Base-by-base conservation (phyloP, 2,113 vertebrate genomes). In the Lontra canadensis region DNA sequence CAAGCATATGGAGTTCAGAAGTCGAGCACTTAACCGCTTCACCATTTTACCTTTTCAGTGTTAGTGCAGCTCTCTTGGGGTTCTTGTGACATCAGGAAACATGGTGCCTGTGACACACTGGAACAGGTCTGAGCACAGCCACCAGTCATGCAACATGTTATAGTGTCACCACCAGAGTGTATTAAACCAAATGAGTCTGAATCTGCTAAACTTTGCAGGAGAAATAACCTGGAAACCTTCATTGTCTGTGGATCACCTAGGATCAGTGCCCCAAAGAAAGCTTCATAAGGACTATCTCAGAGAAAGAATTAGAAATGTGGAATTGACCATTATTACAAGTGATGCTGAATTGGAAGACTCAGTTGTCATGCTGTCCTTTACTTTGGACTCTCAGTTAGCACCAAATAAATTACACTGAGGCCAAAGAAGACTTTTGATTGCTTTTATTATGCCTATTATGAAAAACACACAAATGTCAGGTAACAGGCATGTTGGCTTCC, bases 31-130 rank as follows among this genome's bases (percentile, higher is more conserved):
- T 14, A 36, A 31, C 11, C 18, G 25, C 7, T 63, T 34, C 20
- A 12, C 36, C 29, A 4, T 0, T 0, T 26, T 11, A 36, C 36
- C 8, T 76, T 29, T 49, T 3, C 10, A 1, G 18, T 42, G 47
- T 21, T 34, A 23, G 15, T 6, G 1, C 5, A 82, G 6, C 7
- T 84, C 4, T 91, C 52, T 34, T 47, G 73, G 4, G 74, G 7
- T 47, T 47, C 74, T 31, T 47, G 6, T 31, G 42, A 31, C 25
- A 34, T 34, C 63, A 65, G 31, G 31, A 34, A 17, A 15, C 1
- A 3, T 65, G 31, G 63, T 65, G 63, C 39, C 13, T 1, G 14
- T 47, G 74, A 47, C 13, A 47, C 74, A 31, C 74, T 10, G 7
- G 42, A 7, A 8, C 14, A 76, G 26, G 25, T 76, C 42, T 47